These are phyloP conservation scores for Nesogale talazaci DNA, from an alignment of 2,113 vertebrate genomes.

Conservation along the genomic window DNA sequence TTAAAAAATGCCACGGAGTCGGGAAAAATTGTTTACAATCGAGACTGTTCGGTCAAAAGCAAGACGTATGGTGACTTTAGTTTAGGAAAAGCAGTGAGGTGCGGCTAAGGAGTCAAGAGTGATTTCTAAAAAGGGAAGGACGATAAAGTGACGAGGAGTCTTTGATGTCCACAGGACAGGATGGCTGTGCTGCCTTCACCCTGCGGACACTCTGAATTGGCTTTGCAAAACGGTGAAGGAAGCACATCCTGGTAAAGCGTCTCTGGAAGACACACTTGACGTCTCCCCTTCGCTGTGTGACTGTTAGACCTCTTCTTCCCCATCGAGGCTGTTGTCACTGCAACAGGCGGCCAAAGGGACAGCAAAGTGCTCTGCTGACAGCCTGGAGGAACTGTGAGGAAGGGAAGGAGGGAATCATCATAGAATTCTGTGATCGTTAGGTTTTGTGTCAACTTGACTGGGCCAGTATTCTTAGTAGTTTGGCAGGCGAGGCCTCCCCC, in stretches of 20 bases:
- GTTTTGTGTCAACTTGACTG: too few relatives aligned
- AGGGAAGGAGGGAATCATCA: background rate
- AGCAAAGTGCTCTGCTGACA: background rate
- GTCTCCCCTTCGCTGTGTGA: background rate
- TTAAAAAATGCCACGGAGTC: too few relatives aligned
- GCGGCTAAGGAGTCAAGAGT: background rate
- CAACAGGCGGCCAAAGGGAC: background rate
- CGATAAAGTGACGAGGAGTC: background rate
- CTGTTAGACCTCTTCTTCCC: background rate
- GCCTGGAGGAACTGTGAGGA: background rate
- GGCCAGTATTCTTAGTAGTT: background rate
- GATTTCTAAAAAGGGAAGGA: background rate
- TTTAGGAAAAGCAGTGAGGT: background rate
- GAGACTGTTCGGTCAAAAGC: too few relatives aligned
- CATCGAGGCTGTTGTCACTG: background rate
- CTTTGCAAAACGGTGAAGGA: background rate
- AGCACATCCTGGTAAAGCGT: background rate
- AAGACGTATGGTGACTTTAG: too few relatives aligned
- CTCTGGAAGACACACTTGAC: background rate
- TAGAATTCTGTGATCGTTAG: too few relatives aligned
- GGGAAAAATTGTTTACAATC: too few relatives aligned
- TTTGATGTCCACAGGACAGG: background rate
- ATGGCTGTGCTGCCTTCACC: accelerated
- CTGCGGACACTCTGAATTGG: background rate
- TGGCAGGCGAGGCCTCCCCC: background rate